phyloP scores from a whole-genome alignment of 2,113 vertebrate genomes.

The Tachuris rubrigastra region DNA sequence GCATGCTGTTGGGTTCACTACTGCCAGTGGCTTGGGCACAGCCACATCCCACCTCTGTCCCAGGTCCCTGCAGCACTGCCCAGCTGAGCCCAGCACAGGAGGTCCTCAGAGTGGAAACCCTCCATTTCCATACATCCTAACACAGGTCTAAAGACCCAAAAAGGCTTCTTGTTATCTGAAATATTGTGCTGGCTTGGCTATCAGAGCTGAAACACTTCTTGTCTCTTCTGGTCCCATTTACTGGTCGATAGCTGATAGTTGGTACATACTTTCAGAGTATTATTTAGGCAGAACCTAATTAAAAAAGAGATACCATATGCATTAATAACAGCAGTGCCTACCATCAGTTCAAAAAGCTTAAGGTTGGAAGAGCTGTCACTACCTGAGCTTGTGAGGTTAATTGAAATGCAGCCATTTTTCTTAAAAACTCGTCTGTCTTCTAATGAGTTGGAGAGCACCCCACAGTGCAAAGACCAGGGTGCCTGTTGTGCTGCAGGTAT shows the following conservation, averaged over 20 bases:
- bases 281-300: not conserved
- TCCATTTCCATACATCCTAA: not conserved
- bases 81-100: not conserved
- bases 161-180: not conserved
- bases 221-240: not conserved
- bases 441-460: not conserved
- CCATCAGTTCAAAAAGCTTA: not conserved
- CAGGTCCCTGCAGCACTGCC: not conserved
- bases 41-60: not conserved
- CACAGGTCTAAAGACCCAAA: not conserved
- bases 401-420: not conserved
- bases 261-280: not conserved
- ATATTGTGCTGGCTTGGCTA: not conserved
- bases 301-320: not conserved
- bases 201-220: not conserved
- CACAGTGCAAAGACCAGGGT: not conserved
- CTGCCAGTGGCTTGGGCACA: accelerated
- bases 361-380: not conserved
- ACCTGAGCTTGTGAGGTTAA: not conserved
- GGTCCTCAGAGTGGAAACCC: not conserved
- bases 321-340: not conserved
- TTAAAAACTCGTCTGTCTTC: not conserved
- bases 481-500: not conserved
- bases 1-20: not conserved
- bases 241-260: not conserved